Conservation (phyloP, 2,797 vertebrate genomes). For the Gallirallus australis region DNA sequence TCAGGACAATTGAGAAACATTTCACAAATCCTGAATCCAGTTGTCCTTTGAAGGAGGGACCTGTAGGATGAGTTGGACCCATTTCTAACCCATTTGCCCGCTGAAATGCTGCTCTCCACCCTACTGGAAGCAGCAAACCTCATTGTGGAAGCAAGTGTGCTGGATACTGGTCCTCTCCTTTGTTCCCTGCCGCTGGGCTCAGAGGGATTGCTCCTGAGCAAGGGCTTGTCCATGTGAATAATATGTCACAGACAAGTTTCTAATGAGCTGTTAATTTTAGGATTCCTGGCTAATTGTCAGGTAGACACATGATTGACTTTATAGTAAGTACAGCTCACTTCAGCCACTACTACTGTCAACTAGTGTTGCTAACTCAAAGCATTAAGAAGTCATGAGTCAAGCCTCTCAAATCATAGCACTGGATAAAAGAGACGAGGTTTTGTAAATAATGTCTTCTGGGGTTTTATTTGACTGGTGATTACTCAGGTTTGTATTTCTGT, state of each 20-base stretch:
- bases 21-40: neutral
- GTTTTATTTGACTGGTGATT: neutral
- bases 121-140: neutral
- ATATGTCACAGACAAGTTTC: neutral
- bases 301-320: neutral
- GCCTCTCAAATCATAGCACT: neutral
- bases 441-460: neutral
- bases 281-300: conserved; percentile 42
- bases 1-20: neutral
- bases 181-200: neutral
- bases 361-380: neutral
- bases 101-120: neutral
- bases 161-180: neutral
- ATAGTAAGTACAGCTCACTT: neutral
- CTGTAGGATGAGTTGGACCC: neutral
- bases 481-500: neutral
- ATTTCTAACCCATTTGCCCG: neutral
- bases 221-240: neutral
- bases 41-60: neutral
- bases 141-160: rapidly evolving
- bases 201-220: neutral
- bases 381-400: conserved; percentile 3
- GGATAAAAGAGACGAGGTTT: neutral
- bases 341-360: neutral
- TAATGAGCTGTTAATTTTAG: neutral